Evolutionary conservation across 2,797 vertebrate species (phyloP), one percentile per base, ranked within the genome.

Genomic region (Eurystomus glaucurus): DNA sequence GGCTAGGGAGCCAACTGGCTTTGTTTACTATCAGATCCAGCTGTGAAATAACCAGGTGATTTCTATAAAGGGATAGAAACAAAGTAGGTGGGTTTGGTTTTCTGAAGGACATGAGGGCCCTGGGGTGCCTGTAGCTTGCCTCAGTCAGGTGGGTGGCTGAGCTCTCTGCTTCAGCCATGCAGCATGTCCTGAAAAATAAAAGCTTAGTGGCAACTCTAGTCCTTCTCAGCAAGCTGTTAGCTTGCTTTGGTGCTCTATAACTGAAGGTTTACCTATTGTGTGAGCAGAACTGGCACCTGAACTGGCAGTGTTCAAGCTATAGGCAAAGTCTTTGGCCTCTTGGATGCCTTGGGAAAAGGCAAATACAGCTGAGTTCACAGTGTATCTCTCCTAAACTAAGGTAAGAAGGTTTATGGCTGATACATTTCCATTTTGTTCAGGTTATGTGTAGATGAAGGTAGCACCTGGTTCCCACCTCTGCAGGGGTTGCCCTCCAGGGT

Each of bases 81-180:
- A 9, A 29, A 28, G 2, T 0, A 5, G 10, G 1, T 23, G 8
- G 4, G 2, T 23, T 76, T 52, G 13, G 4, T 39, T 25, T 4
- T 10, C 57, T 31, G 74, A 17, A 33, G 51, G 8, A 9, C 21
- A 0, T 10, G 7, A 0, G 4, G 5, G 41, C 1, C 2, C 0
- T 58, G 39, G 11, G 3, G 1, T 55, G 11, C 2, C 3, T 28
- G 6, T 0, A 20, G 41, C 5, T 1, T 68, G 10, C 1, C 1
- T 31, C 15, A 11, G 8, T 10, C 28, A 14, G 12, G 6, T 25
- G 14, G 8, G 11, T 22, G 33, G 5, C 2, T 77, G 39, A 12
- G 5, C 4, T 48, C 2, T 57, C 13, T 87, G 6, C 15, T 72
- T 57, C 4, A 68, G 61, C 2, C 8, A 0, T 1, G 1, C 0